Percentiles rank a stretch among this genome's conserved stretches.
Conservation (phyloP, 2,797 vertebrate genomes). For the Malacoraja senta region DNA sequence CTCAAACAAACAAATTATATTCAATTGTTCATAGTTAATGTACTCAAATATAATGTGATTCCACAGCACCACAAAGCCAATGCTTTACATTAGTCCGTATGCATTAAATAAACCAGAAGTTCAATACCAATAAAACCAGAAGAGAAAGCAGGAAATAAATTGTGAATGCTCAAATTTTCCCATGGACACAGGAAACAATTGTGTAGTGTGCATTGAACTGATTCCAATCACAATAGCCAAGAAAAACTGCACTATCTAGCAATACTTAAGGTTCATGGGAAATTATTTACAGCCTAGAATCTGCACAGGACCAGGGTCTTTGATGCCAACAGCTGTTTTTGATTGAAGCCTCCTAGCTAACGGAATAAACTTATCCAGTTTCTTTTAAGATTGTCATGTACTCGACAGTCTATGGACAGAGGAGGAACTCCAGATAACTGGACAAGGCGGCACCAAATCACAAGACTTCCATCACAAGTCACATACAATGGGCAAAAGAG, state of each 20-base stretch:
- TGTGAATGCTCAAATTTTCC: background rate
- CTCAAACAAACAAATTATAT: background rate
- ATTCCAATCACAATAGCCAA: background rate
- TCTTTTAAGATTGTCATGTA: background rate
- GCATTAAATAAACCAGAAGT: background rate
- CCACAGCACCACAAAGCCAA: background rate
- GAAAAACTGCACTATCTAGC: background rate
- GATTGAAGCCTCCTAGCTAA: background rate
- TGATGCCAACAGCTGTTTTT: background rate
- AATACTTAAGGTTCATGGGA: background rate
- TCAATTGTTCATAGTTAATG: background rate
- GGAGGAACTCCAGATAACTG: background rate
- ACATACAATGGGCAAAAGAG: too few relatives aligned
- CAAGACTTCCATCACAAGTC: background rate
- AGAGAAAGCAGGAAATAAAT: slow-evolving; percentile 24
- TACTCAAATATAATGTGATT: background rate
- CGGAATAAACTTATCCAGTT: background rate
- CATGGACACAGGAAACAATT: background rate
- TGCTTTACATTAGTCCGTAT: background rate
- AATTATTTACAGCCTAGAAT: background rate
- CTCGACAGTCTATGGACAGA: background rate
- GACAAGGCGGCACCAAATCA: background rate
- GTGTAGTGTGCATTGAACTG: background rate
- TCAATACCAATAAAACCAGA: background rate
- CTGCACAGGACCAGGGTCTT: background rate